Base-by-base conservation (phyloP, 2,888 invertebrate genomes). In the Aplocera efformata region DNA sequence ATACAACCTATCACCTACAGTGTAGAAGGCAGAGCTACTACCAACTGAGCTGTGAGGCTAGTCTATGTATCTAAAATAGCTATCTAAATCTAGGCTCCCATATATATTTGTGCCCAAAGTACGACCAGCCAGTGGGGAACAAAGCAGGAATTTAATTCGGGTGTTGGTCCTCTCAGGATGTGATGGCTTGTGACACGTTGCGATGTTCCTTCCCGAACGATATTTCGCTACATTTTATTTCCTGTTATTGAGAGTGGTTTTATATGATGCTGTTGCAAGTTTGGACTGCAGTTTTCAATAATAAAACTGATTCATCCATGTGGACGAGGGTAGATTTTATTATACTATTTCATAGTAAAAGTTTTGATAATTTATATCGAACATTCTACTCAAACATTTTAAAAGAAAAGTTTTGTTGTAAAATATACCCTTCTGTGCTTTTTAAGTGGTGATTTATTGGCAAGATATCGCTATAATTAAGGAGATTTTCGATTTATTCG, bases 111-210 rank as follows among this genome's bases (percentile, higher is more conserved):
- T 54, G 56, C 51, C 55, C 48, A 54, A 32, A 44, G 36, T 28
- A 33, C 57, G 58, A 17, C 13, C 13, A 56, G 58, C 58, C 61
- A 61, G 63, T 58, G 64, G 68, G 57, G 66, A 63, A 62, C 65
- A 68, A 64, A 60, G 63, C 63, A 71, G 79, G 84, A 84, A 84
- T 85, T 84, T 83, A 83, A 84, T 83, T 83, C 80, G 74, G 73
- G 72, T 75, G 75, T 72, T 75, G 66, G 71, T 72, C 58, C 69
- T 58, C 65, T 47, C 62, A 58, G 60, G 54, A 70, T 71, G 70
- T 77, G 81, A 81, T 80, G 69, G 74, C 63, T 67, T 65, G 77
- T 76, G 78, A 76, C 79, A 69, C 59, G 67, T 57, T 65, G 65
- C 67, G 68, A 77, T 75, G 64, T 73, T 67, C 63, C 48, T 45